Evolutionary conservation across 2,113 vertebrate genomes (phyloP).

Genomic region (Phalacrocorax pelagicus): DNA sequence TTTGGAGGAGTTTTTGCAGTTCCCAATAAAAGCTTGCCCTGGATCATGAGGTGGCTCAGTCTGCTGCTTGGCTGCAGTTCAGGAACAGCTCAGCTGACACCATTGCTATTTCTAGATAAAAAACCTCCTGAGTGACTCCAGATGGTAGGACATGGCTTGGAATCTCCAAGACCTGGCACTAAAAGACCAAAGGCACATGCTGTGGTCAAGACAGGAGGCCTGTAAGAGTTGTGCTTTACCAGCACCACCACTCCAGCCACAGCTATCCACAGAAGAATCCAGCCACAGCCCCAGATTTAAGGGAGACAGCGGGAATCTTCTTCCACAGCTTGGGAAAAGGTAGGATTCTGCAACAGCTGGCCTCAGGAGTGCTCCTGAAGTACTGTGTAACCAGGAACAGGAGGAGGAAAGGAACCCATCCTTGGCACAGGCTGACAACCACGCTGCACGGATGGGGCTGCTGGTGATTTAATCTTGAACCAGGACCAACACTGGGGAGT

Average conservation of each 20-base stretch:
- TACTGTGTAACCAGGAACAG: neutral
- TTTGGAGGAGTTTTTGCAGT: neutral
- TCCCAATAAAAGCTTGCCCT: neutral
- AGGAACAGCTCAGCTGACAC: slow-evolving; percentile 36
- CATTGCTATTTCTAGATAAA: slow-evolving; percentile 4
- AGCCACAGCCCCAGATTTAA: neutral
- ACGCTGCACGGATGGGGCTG: neutral
- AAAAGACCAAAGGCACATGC: neutral
- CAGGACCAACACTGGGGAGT: neutral
- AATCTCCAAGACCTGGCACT: neutral
- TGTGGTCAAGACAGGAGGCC: neutral
- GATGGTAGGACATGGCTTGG: neutral
- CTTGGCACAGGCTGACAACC: neutral
- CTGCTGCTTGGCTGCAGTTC: neutral
- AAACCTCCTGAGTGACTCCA: neutral
- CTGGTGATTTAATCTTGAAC: neutral
- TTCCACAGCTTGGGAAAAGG: neutral
- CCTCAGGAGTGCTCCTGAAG: neutral
- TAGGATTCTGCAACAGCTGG: fast-evolving
- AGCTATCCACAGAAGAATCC: neutral
- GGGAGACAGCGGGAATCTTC: neutral
- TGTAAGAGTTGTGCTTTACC: neutral
- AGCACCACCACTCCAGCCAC: neutral
- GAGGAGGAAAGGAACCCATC: neutral
- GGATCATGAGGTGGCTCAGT: neutral